Evolutionary conservation across 2,797 vertebrate species (phyloP).

Genomic region (Hyperoplus immaculatus): DNA sequence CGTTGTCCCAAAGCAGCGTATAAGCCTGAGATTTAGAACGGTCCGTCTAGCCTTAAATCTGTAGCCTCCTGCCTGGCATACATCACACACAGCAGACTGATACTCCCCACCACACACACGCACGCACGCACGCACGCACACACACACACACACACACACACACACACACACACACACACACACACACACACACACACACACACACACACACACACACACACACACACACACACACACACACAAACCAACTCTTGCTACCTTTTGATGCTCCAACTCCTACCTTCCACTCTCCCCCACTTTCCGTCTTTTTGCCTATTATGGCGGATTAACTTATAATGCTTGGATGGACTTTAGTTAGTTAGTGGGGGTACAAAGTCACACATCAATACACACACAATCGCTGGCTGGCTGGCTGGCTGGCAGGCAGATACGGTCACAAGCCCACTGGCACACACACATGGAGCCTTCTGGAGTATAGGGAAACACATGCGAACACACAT

Average conservation of each 20-base stretch:
- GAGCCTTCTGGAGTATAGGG: slow-evolving; percentile 70
- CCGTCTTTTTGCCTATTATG: slow-evolving; percentile 84
- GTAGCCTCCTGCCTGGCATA: slow-evolving; percentile 63
- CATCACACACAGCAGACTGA: slow-evolving; percentile 64
- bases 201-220: slow-evolving; percentile 28
- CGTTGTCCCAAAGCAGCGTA: slow-evolving; percentile 71
- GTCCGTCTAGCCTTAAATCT: slow-evolving; percentile 70
- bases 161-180: slow-evolving; percentile 31
- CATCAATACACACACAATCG: slow-evolving; percentile 75
- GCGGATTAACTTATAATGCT: slow-evolving; percentile 87
- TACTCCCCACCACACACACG: slow-evolving; percentile 28
- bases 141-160: slow-evolving; percentile 25
- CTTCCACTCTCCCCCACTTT: slow-evolving; percentile 49
- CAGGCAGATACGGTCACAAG: slow-evolving; percentile 78
- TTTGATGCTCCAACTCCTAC: slow-evolving; percentile 53
- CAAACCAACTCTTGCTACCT: slow-evolving; percentile 50
- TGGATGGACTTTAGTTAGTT: slow-evolving; percentile 84
- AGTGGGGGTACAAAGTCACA: slow-evolving; percentile 82
- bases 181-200: slow-evolving; percentile 22
- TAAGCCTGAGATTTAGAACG: slow-evolving; percentile 75
- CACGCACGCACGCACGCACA: slow-evolving; percentile 33
- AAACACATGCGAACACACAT: slow-evolving; percentile 52
- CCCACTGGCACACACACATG: slow-evolving; percentile 76
- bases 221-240: slow-evolving; percentile 20
- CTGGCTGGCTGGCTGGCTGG: slow-evolving; percentile 59